phyloP scores from a whole-genome alignment of 64 coral and sea anemone genomes.

The Dendronephthya gigantea region DNA sequence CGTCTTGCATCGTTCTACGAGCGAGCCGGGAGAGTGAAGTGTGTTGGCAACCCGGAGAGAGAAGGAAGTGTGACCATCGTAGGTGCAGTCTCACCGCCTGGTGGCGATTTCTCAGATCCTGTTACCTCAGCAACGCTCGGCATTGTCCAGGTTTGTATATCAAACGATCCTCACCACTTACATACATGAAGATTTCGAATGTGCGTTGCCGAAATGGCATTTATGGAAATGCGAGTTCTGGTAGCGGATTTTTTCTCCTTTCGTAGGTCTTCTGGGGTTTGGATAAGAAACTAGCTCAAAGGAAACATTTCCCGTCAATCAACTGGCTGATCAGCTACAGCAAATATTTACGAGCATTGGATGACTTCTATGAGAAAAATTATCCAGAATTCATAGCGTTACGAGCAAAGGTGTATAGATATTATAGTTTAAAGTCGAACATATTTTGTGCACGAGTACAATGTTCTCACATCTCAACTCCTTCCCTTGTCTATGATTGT shows the following conservation, averaged over 20 bases:
- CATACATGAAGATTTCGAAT: too few relatives aligned
- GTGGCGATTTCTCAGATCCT: constrained; percentile 98
- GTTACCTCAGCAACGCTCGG: constrained; percentile 91
- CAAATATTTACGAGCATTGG: constrained; percentile 91
- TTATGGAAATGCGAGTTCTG: background rate
- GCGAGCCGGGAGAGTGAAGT: constrained; percentile 79
- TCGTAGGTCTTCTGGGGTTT: constrained; percentile 96
- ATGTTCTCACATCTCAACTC: too few relatives aligned
- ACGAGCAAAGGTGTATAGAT: constrained; percentile 65
- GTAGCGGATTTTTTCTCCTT: background rate
- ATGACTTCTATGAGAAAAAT: constrained; percentile 95
- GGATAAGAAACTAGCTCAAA: constrained; percentile 94
- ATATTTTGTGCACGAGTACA: too few relatives aligned
- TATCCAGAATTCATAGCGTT: constrained; percentile 84
- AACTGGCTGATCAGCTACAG: constrained; percentile 99
- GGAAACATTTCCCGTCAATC: constrained; percentile 95
- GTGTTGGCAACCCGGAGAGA: constrained; percentile 81
- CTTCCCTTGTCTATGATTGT: background rate
- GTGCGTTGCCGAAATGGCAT: background rate
- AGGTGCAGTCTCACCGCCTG: constrained; percentile 90
- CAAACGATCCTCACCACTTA: background rate
- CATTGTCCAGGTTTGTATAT: constrained; percentile 82
- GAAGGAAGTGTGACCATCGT: constrained; percentile 99
- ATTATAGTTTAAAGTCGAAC: too few relatives aligned
- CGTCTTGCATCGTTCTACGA: constrained; percentile 98